Conservation (phyloP, 53 echinoderm and acorn worm species). For the Paracentrotus lividus region DNA sequence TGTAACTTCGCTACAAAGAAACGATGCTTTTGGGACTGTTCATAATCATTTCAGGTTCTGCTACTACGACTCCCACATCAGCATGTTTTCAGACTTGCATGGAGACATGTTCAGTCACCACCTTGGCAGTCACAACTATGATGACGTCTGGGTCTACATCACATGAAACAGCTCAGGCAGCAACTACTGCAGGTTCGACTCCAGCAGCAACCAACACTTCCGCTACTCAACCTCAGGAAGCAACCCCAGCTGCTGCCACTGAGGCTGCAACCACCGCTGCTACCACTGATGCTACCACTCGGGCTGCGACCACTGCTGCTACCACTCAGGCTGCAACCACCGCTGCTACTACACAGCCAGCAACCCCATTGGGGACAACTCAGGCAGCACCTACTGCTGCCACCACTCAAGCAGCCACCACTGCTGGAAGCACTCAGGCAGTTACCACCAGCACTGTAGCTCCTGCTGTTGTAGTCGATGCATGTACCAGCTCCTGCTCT, state of each 20-base stretch:
- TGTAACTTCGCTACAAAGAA: no score
- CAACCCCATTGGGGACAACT: background rate
- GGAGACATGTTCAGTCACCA: background rate
- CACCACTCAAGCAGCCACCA: background rate
- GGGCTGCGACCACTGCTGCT: background rate
- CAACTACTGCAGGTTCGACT: background rate
- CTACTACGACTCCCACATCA: background rate
- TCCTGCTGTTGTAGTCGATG: background rate
- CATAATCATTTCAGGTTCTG: background rate
- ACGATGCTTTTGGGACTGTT: no score
- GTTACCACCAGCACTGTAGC: background rate
- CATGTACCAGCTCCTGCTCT: background rate
- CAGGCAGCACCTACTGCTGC: background rate
- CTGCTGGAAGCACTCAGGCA: background rate
- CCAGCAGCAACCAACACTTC: background rate
- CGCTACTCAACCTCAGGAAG: no score
- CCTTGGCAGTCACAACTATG: background rate
- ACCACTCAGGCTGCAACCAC: background rate
- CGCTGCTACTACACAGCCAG: background rate
- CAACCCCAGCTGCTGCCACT: background rate
- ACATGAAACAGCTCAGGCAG: background rate
- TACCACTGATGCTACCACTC: background rate
- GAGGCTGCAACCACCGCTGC: no score
- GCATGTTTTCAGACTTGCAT: slow-evolving; percentile 12
- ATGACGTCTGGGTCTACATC: background rate